These are phyloP conservation scores for Bicyclus anynana DNA, from an alignment of 1,140 invertebrate genomes.

Conservation along the genomic window DNA sequence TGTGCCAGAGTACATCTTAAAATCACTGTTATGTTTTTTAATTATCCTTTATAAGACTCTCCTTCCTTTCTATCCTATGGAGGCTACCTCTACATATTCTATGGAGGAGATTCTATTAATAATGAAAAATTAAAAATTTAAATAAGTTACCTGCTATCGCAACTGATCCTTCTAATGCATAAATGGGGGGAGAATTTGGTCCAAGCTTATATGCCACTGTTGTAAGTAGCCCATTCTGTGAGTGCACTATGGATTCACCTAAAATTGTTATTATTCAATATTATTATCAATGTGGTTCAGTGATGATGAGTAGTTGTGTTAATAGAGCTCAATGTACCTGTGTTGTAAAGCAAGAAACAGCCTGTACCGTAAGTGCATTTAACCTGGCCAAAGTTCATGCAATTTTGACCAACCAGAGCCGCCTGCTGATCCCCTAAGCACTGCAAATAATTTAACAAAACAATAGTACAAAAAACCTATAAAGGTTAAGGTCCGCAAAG, in stretches of 20 bases:
- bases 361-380: constrained; percentile 98
- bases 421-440: constrained; percentile 96
- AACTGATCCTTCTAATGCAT: constrained; percentile 96
- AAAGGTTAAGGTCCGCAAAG: no score
- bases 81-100: no score
- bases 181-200: constrained; percentile 85
- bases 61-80: no score
- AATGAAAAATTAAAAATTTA: background rate
- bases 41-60: no score
- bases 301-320: no score
- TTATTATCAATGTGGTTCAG: no score
- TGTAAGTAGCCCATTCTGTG: constrained; percentile 93
- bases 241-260: constrained; percentile 84
- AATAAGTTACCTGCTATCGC: constrained; percentile 87
- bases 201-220: constrained; percentile 96
- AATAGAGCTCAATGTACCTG: constrained; percentile 78
- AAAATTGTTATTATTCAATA: constrained; percentile 15
- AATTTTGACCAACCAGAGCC: constrained; percentile 95
- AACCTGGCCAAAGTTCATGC: constrained; percentile 90
- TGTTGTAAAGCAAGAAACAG: constrained; percentile 97
- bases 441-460: no score
- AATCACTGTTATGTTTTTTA: no score
- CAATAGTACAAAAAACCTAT: no score
- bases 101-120: no score
- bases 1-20: no score